Conservation (phyloP, 1,140 invertebrate species). For the Pantala flavescens region DNA sequence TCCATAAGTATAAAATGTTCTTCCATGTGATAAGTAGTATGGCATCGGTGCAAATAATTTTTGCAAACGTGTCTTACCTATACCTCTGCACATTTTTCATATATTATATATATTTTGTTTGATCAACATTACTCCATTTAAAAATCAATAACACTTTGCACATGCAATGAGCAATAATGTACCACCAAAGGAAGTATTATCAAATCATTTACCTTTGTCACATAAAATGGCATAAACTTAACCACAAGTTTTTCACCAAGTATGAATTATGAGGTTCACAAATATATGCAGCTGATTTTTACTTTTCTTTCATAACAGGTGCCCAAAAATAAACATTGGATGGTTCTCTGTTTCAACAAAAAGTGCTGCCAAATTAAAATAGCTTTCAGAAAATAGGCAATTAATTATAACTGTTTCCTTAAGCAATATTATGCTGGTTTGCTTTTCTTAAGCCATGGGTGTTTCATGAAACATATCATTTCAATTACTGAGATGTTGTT, state of each 20-base stretch:
- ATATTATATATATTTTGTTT: not conserved
- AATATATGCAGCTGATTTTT: not conserved
- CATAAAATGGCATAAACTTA: not conserved
- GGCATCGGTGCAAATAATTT: conserved; percentile 5
- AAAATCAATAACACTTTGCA: conserved; percentile 2
- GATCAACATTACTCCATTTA: not conserved
- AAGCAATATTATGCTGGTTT: not conserved
- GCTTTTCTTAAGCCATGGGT: not conserved
- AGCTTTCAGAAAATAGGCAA: not conserved
- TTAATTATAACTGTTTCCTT: not conserved
- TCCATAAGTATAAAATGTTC: conserved; percentile 8
- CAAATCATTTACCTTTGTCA: conserved; percentile 3
- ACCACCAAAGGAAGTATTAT: not conserved
- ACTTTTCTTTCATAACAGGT: not conserved
- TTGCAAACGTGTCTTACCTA: conserved; percentile 6
- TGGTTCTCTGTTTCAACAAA: not conserved
- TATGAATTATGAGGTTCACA: not conserved
- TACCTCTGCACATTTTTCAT: not conserved
- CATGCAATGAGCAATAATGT: conserved; percentile 6
- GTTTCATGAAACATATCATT: not conserved
- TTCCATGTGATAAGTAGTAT: conserved; percentile 2
- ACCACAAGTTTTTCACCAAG: conserved; percentile 1
- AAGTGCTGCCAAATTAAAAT: not conserved
- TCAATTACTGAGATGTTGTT: not conserved
- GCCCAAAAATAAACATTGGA: not conserved